Conservation (phyloP, 2,113 vertebrate species). For the Lepidothrix coronata region DNA sequence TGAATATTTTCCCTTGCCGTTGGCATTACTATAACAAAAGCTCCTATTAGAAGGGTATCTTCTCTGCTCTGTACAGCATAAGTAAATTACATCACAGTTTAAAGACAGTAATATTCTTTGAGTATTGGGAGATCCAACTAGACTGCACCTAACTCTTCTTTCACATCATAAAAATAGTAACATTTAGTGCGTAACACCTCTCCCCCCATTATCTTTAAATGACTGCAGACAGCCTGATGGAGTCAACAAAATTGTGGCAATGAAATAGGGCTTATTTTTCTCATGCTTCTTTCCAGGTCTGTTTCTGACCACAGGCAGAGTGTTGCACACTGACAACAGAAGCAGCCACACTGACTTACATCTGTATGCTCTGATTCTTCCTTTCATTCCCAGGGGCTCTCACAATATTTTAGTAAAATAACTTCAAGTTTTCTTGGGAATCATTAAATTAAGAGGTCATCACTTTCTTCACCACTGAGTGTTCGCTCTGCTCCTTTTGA, state of each 20-base stretch:
- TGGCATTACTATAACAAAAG: not conserved
- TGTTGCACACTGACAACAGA: not conserved
- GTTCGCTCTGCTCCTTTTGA: not conserved
- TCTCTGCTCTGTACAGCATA: not conserved
- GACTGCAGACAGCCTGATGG: not conserved
- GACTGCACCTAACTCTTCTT: not conserved
- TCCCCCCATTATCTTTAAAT: not conserved
- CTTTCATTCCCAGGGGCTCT: not conserved
- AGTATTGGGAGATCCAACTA: not conserved
- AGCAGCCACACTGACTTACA: not conserved
- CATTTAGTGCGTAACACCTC: not conserved
- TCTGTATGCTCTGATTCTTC: not conserved
- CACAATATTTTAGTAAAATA: not conserved
- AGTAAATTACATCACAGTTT: not conserved
- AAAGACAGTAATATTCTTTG: not conserved
- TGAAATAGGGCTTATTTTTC: not conserved
- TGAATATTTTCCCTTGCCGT: slow-evolving; percentile 19
- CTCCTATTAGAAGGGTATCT: slow-evolving; percentile 3
- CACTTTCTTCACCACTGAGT: not conserved
- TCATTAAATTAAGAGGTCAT: not conserved
- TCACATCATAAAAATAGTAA: not conserved
- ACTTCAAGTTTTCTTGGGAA: not conserved
- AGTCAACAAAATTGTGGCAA: not conserved
- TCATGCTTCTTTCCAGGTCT: not conserved
- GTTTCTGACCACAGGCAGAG: not conserved